Percentiles rank a stretch among this genome's conserved stretches.
Evolutionary conservation across 1,140 invertebrate genomes (phyloP).

Genomic region (Drosophila kurseongensis): DNA sequence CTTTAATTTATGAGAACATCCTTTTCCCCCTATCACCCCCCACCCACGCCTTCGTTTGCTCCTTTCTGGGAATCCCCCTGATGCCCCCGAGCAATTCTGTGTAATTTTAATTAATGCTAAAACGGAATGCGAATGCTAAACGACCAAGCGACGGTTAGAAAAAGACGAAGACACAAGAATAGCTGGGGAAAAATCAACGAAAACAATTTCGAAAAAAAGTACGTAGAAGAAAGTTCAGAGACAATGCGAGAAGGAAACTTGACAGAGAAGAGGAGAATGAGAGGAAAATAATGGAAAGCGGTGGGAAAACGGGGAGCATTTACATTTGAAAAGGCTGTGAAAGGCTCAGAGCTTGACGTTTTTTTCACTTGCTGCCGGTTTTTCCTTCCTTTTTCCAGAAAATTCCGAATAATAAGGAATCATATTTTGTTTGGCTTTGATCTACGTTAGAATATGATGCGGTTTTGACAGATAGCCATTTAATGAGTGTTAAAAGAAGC

Average conservation of each 20-base stretch:
- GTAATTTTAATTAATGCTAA: constrained; percentile 81
- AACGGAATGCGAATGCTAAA: constrained; percentile 70
- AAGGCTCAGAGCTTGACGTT: constrained; percentile 23
- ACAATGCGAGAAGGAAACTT: constrained; percentile 19
- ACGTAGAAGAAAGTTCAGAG: constrained; percentile 40
- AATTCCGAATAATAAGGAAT: constrained; percentile 4
- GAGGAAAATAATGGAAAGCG: constrained; percentile 2
- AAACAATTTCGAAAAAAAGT: constrained; percentile 5
- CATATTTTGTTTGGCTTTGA: neutral
- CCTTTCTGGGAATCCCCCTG: constrained; percentile 18
- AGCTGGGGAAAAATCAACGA: constrained; percentile 32
- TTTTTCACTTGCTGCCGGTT: neutral
- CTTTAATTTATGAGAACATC: constrained; percentile 74
- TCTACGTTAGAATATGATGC: neutral
- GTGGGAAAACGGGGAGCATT: constrained; percentile 10
- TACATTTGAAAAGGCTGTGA: constrained; percentile 37
- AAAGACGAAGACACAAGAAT: constrained; percentile 20
- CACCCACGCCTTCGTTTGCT: neutral
- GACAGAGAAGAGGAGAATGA: neutral
- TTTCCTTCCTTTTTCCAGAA: neutral
- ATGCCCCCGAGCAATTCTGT: constrained; percentile 50
- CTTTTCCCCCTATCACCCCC: neutral
- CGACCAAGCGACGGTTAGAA: constrained; percentile 18
- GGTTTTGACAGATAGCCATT: too few relatives aligned
- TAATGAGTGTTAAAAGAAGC: too few relatives aligned